Base-by-base conservation (phyloP, 1,140 invertebrate species). In the Schmidtea mediterranea region DNA sequence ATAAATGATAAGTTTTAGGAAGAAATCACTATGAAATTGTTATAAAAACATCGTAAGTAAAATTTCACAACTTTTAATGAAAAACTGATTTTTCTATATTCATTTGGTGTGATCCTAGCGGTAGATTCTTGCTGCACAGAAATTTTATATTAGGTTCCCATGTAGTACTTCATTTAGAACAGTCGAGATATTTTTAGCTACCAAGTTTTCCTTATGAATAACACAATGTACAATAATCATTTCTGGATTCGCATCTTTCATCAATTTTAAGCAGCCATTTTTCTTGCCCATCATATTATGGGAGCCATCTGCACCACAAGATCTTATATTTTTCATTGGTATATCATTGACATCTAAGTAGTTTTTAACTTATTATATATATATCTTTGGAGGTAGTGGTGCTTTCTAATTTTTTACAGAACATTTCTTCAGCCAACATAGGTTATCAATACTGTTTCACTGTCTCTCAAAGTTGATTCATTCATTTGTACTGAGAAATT, bases 361-460 rank as follows among this genome's bases (percentile, higher is more conserved):
- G 13, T 18, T 38, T 37, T 46, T 46, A 5, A 46, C 16, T 16
- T 46, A 37, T 21, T 32, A 24, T 46, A 13, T 36, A 26, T 46
- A 52, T 53, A 56, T 49, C 56, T 52, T 57, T 46, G 47, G 51
- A 49, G 50, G 54, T n/a, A 52, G 52, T 53, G 43, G 26, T 32
- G 26, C 26, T 32, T 56, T 57, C 39, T 52, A 55, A 53, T 55
- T 46, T 46, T 56, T 56, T 57, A 51, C 51, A 56, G 49, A 58
- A 56, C 49, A 58, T 52, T 43, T 46, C 36, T 46, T 51, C 43
- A 39, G 45, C 50, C 40, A 24, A 53, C 52, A 36, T 55, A 56
- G 46, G 55, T 49, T 53, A 56, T 49, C 41, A 56, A 49, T 52
- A 57, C 19, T 15, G 48, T 47, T 43, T 57, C 50, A 53, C 43